These are phyloP conservation scores for Indri indri DNA, from an alignment of 2,113 vertebrate genomes.

Conservation along the genomic window DNA sequence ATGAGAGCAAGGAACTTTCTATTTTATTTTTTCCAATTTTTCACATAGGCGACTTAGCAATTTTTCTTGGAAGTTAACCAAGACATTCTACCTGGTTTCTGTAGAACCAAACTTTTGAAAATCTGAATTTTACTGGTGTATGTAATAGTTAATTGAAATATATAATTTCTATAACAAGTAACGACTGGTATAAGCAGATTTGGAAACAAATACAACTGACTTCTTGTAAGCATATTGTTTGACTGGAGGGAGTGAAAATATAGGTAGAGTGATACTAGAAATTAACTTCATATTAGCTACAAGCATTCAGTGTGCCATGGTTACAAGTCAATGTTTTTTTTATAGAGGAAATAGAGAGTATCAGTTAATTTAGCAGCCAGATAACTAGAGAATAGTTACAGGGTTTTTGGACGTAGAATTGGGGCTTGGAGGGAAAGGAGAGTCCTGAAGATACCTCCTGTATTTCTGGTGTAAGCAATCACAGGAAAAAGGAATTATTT, in stretches of 20 bases:
- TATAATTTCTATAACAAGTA: background rate
- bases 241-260: background rate
- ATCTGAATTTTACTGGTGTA: background rate
- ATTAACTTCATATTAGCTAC: background rate
- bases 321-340: background rate
- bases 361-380: background rate
- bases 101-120: background rate
- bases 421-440: background rate
- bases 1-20: background rate
- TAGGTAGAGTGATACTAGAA: background rate
- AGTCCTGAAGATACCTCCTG: background rate
- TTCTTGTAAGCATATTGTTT: background rate
- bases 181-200: background rate
- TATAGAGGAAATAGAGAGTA: background rate
- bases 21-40: background rate
- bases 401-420: background rate
- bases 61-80: background rate
- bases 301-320: background rate
- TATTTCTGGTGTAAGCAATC: background rate
- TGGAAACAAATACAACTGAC: background rate
- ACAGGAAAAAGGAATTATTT: background rate
- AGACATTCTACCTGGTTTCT: background rate
- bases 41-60: background rate
- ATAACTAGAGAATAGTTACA: background rate
- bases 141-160: background rate